Evolutionary conservation across 2,888 invertebrate species (phyloP).

Genomic region (Andrena marginata): DNA sequence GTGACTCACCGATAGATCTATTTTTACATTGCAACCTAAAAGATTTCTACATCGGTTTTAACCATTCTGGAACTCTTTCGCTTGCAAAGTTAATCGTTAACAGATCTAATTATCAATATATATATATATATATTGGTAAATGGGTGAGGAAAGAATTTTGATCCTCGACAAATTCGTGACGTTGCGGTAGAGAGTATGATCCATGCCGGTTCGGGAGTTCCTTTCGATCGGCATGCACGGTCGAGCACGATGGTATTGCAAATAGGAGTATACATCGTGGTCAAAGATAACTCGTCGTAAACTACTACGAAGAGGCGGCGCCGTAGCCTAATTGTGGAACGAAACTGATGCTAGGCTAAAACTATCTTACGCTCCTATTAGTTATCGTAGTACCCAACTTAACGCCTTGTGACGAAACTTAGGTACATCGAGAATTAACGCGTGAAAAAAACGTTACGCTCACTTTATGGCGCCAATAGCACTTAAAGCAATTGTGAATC

Average conservation of each 20-base stretch:
- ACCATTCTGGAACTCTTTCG: neutral
- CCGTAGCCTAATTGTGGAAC: conserved; percentile 19
- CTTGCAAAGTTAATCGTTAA: too few relatives aligned
- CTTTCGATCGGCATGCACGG: conserved; percentile 42
- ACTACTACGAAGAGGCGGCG: conserved; percentile 22
- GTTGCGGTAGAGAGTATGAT: neutral
- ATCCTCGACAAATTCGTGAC: neutral
- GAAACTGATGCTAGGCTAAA: conserved; percentile 9
- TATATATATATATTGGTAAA: too few relatives aligned
- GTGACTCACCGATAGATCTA: neutral
- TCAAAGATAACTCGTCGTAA: conserved; percentile 46
- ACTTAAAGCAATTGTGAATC: neutral
- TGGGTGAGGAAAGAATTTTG: neutral
- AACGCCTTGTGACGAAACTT: neutral
- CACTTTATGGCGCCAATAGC: neutral
- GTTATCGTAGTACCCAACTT: neutral
- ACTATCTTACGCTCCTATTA: neutral
- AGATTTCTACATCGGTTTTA: neutral
- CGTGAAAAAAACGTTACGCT: neutral
- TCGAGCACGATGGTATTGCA: conserved; percentile 53
- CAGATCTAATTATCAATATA: too few relatives aligned
- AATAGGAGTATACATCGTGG: conserved; percentile 49
- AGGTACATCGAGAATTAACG: neutral
- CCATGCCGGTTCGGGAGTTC: neutral
- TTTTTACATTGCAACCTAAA: neutral